These are phyloP conservation scores for Limnothrissa miodon DNA, from an alignment of 2,113 vertebrate species.

Conservation along the genomic window DNA sequence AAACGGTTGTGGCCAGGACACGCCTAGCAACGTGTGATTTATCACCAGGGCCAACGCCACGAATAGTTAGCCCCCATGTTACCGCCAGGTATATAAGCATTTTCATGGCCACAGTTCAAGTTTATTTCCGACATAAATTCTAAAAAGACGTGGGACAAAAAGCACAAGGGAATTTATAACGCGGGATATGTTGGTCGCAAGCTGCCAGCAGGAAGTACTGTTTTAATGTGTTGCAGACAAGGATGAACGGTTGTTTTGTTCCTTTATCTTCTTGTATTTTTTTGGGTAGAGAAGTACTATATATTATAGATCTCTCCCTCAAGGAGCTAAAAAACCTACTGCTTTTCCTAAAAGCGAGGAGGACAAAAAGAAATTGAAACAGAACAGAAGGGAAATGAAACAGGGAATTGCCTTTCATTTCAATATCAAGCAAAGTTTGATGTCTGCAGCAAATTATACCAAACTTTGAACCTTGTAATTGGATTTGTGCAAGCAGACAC, in stretches of 20 bases:
- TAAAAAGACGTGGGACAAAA: slow-evolving; percentile 53
- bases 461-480: slow-evolving; percentile 25
- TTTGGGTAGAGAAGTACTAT: slow-evolving; percentile 15
- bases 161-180: slow-evolving; percentile 54
- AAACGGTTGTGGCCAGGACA: slow-evolving; percentile 50
- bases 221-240: slow-evolving; percentile 57
- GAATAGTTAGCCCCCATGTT: slow-evolving; percentile 55
- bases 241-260: slow-evolving; percentile 39
- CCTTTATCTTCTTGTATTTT: slow-evolving; percentile 34
- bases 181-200: slow-evolving; percentile 50
- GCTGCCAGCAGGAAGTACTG: slow-evolving; percentile 50
- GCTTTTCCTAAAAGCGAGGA: background rate
- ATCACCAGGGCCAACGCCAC: slow-evolving; percentile 47
- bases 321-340: background rate
- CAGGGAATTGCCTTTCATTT: background rate
- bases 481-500: slow-evolving; percentile 10
- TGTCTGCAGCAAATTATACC: slow-evolving; percentile 18
- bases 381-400: background rate
- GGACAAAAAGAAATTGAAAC: slow-evolving; percentile 6
- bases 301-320: slow-evolving; percentile 34
- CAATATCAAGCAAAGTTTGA: slow-evolving; percentile 8
- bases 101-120: slow-evolving; percentile 67
- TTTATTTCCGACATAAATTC: slow-evolving; percentile 67
- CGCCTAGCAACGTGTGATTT: slow-evolving; percentile 52
- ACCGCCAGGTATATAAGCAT: slow-evolving; percentile 57